Percentiles rank a stretch among this genome's conserved stretches.
phyloP scores from a whole-genome alignment of 2,888 invertebrate species.

The Synanthedon formicaeformis region DNA sequence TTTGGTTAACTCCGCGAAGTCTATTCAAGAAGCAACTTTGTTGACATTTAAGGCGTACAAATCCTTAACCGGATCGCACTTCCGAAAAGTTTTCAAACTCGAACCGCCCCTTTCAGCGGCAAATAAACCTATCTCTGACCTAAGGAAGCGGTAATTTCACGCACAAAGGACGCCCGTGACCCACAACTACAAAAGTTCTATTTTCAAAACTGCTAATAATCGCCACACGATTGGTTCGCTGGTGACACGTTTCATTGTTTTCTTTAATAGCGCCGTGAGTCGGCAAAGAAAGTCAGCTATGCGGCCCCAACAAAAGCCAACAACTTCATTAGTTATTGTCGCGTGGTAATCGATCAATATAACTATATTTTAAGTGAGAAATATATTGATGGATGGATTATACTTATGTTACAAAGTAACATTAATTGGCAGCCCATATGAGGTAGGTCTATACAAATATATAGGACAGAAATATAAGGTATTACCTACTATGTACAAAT shows the following conservation, averaged over 20 bases:
- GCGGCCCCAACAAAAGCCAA: not conserved
- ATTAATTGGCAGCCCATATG: too few relatives aligned
- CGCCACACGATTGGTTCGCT: constrained; percentile 13
- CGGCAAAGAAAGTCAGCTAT: not conserved
- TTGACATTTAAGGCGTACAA: constrained; percentile 13
- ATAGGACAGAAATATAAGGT: too few relatives aligned
- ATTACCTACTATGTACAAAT: too few relatives aligned
- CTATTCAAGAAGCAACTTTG: constrained; percentile 4
- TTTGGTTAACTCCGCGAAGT: not conserved
- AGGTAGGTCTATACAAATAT: too few relatives aligned
- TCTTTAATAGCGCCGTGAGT: constrained; percentile 1
- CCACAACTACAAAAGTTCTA: constrained; percentile 10
- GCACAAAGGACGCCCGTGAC: constrained; percentile 15
- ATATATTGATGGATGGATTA: not conserved
- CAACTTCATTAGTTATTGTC: not conserved
- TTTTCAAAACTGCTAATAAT: constrained; percentile 12
- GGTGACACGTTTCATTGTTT: constrained; percentile 1
- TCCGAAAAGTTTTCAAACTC: not conserved
- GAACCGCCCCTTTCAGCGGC: not conserved
- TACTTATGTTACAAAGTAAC: too few relatives aligned
- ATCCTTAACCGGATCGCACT: constrained; percentile 3
- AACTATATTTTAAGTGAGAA: not conserved
- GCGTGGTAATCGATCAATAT: not conserved
- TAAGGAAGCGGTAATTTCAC: constrained; percentile 11
- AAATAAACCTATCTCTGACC: constrained; percentile 7